A percentile compares a stretch with the other conserved stretches of the same genome.
Conservation (phyloP, 2,113 vertebrate species). For the Oreochromis aureus region DNA sequence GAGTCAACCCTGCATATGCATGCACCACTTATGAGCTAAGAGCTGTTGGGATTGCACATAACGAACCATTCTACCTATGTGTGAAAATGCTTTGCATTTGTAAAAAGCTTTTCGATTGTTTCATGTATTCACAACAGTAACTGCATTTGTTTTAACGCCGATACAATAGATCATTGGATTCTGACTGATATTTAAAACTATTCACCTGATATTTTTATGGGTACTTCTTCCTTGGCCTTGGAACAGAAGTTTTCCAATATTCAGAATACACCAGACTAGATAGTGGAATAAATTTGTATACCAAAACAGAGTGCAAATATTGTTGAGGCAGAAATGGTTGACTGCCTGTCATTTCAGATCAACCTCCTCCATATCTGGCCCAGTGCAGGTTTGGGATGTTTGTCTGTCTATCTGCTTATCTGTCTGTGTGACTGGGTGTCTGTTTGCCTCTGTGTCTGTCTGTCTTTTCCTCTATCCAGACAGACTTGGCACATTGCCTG, state of each 20-base stretch:
- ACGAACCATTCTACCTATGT: constrained; percentile 38
- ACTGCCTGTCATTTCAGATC: constrained; percentile 60
- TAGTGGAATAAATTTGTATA: constrained; percentile 47
- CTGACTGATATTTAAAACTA: background rate
- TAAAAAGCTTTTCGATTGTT: background rate
- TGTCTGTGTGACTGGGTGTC: constrained; percentile 52
- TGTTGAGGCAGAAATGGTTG: constrained; percentile 50
- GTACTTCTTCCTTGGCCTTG: background rate
- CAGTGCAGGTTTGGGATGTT: constrained; percentile 51
- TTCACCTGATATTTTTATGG: background rate
- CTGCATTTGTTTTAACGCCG: background rate
- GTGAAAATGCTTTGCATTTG: constrained; percentile 20
- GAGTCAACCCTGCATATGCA: constrained; percentile 28
- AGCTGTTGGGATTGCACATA: constrained; percentile 21
- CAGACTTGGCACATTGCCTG: constrained; percentile 54
- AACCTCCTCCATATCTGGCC: constrained; percentile 51
- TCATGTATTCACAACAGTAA: background rate
- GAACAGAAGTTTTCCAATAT: constrained; percentile 12
- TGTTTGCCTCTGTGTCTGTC: constrained; percentile 28
- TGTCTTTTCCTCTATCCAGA: constrained; percentile 48
- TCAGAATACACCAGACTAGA: constrained; percentile 13
- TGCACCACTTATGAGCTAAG: constrained; percentile 28
- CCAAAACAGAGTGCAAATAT: constrained; percentile 55
- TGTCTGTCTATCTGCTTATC: constrained; percentile 58
- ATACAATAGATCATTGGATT: background rate